Conservation (phyloP, 2,113 vertebrate genomes). For the Puntigrus tetrazona region DNA sequence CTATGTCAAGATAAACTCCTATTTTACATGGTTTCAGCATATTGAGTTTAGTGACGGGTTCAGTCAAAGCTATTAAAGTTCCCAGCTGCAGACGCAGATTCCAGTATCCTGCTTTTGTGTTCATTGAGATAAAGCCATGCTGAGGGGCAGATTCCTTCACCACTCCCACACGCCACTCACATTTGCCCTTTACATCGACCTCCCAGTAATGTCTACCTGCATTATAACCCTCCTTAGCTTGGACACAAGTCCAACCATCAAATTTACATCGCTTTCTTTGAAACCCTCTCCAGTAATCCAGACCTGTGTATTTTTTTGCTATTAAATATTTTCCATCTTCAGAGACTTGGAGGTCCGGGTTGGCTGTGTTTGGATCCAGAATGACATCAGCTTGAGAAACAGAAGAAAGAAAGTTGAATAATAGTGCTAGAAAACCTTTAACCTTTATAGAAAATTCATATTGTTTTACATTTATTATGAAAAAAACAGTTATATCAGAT, state of each 20-base stretch:
- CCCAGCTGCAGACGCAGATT: slow-evolving; percentile 56
- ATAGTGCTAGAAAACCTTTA: not conserved
- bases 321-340: slow-evolving; percentile 70
- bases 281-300: slow-evolving; percentile 54
- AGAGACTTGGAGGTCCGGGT: slow-evolving; percentile 66
- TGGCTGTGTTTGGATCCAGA: slow-evolving; percentile 57
- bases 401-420: not conserved
- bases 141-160: slow-evolving; percentile 71
- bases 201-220: slow-evolving; percentile 70
- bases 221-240: slow-evolving; percentile 59
- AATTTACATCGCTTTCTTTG: not conserved
- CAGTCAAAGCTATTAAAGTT: slow-evolving; percentile 49
- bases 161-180: slow-evolving; percentile 80
- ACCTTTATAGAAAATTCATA: not conserved
- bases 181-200: slow-evolving; percentile 62
- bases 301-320: slow-evolving; percentile 42
- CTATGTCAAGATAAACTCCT: slow-evolving; percentile 57
- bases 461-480: not conserved
- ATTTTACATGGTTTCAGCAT: slow-evolving; percentile 39
- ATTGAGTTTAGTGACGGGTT: slow-evolving; percentile 51
- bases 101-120: slow-evolving; percentile 55
- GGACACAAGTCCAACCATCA: slow-evolving; percentile 61
- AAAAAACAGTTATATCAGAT: not conserved
- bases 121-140: slow-evolving; percentile 56
- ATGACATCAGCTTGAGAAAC: slow-evolving; percentile 69